phyloP scores from a whole-genome alignment of 2,797 vertebrate genomes.

The Scomberomorus guttatus region DNA sequence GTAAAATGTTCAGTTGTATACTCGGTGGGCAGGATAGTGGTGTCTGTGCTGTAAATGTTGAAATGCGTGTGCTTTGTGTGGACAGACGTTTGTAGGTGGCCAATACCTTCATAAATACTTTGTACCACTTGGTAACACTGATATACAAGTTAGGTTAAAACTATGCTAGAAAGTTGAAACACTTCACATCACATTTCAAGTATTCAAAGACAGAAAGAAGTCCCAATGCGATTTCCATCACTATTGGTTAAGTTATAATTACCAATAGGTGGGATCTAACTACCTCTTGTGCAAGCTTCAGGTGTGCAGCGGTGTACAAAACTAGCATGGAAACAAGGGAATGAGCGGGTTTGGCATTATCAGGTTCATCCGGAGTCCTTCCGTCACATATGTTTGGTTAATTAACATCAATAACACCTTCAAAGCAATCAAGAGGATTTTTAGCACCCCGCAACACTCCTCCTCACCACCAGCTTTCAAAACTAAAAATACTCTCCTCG shows the following conservation, averaged over 20 bases:
- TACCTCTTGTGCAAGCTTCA: background rate
- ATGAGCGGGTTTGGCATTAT: background rate
- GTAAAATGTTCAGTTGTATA: background rate
- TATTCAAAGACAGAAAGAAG: too few relatives aligned
- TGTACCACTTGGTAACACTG: too few relatives aligned
- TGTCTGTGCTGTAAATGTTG: background rate
- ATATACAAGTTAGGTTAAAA: too few relatives aligned
- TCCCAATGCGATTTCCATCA: too few relatives aligned
- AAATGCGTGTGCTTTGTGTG: background rate
- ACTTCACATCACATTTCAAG: too few relatives aligned
- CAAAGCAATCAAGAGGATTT: background rate
- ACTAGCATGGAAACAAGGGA: background rate
- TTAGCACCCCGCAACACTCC: background rate
- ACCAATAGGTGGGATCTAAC: too few relatives aligned
- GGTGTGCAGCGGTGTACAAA: background rate
- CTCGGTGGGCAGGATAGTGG: too few relatives aligned
- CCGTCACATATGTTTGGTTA: conserved; percentile 9
- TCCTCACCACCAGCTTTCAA: background rate
- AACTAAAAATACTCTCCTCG: conserved; percentile 6
- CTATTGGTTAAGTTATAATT: too few relatives aligned
- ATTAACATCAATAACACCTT: conserved; percentile 26
- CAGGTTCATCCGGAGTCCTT: background rate
- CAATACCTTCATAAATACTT: too few relatives aligned
- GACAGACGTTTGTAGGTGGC: background rate
- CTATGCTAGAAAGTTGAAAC: too few relatives aligned